Evolutionary conservation across 2,113 vertebrate species (phyloP).

Genomic region (Spea multiplicata): DNA sequence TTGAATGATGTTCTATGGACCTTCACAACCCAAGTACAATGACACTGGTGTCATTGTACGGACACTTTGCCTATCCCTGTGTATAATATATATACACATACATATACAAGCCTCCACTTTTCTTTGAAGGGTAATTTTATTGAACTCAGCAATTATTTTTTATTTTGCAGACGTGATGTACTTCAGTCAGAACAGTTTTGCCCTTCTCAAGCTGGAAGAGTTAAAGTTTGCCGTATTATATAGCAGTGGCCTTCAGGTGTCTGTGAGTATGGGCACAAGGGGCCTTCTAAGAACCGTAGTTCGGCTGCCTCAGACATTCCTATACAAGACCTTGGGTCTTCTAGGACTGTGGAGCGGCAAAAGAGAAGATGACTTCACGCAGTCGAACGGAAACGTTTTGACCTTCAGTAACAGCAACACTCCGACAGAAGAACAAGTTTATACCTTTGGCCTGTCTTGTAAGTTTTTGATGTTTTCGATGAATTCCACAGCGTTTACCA

Average conservation of each 20-base stretch:
- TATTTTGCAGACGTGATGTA: constrained; percentile 33
- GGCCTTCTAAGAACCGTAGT: constrained; percentile 61
- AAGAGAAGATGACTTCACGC: constrained; percentile 68
- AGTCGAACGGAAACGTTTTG: constrained; percentile 64
- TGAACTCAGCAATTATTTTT: neutral
- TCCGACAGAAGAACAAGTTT: constrained; percentile 62
- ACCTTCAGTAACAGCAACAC: constrained; percentile 44
- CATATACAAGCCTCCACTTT: too few relatives aligned
- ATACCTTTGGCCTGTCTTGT: constrained; percentile 74
- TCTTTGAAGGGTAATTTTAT: too few relatives aligned
- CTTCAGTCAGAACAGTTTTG: constrained; percentile 58
- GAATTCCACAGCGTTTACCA: neutral
- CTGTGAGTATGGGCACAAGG: constrained; percentile 56
- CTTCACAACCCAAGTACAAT: too few relatives aligned
- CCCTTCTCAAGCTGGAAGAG: constrained; percentile 61
- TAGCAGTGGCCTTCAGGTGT: constrained; percentile 63
- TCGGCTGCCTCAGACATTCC: constrained; percentile 69
- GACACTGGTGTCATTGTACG: too few relatives aligned
- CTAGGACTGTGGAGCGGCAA: constrained; percentile 72
- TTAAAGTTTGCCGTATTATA: constrained; percentile 64
- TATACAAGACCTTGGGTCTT: constrained; percentile 71
- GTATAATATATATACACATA: too few relatives aligned
- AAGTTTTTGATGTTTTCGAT: constrained; percentile 50
- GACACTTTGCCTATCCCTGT: too few relatives aligned
- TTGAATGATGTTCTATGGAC: too few relatives aligned